These are phyloP conservation scores for Perdita meconis DNA, from an alignment of 2,888 invertebrate genomes.

Conservation along the genomic window DNA sequence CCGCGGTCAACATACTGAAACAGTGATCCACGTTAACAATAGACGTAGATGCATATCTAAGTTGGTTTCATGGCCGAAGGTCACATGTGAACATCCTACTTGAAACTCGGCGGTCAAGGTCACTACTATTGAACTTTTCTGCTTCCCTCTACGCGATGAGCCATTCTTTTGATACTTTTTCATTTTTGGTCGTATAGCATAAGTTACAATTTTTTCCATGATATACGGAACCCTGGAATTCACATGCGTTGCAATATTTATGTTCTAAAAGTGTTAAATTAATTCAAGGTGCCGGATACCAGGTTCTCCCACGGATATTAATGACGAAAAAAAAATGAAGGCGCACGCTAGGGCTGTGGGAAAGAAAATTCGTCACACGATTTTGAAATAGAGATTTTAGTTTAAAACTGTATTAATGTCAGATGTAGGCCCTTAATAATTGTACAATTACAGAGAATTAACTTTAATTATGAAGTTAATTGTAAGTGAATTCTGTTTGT, in stretches of 20 bases:
- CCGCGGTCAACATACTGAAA: conserved; percentile 47
- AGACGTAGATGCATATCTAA: conserved; percentile 57
- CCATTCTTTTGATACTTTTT: not conserved
- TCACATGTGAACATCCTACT: conserved; percentile 22
- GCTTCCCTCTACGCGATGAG: not conserved
- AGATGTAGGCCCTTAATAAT: too few relatives aligned
- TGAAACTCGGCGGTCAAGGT: conserved; percentile 35
- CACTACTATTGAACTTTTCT: conserved; percentile 3
- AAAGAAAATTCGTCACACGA: not conserved
- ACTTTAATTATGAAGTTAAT: too few relatives aligned
- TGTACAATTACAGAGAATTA: too few relatives aligned
- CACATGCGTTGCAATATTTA: not conserved
- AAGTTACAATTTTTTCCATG: not conserved
- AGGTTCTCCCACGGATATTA: not conserved
- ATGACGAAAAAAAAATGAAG: not conserved
- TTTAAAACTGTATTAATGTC: too few relatives aligned
- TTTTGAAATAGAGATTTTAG: not conserved
- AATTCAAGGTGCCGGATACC: not conserved
- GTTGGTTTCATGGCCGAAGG: conserved; percentile 47
- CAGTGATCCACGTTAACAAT: conserved; percentile 50
- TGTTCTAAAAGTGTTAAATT: not conserved
- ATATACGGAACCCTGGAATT: not conserved
- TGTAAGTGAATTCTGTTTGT: too few relatives aligned
- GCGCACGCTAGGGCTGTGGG: not conserved
- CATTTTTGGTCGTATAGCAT: not conserved